A percentile compares a stretch with the other conserved stretches of the same genome.
Evolutionary conservation across 2,888 invertebrate genomes (phyloP).

Genomic region (Eupeodes luniger): DNA sequence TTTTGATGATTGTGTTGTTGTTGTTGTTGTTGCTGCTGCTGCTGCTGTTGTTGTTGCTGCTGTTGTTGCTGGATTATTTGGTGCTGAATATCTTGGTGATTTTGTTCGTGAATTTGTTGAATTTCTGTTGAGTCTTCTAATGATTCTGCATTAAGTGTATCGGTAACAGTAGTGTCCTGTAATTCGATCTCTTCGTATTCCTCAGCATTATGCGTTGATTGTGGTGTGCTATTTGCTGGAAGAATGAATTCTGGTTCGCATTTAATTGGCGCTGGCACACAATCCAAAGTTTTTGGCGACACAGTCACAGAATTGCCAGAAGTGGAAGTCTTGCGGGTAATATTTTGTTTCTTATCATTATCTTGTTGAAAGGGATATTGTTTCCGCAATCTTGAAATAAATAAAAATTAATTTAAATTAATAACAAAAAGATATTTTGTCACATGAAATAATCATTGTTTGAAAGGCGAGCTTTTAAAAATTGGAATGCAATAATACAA

Average conservation of each 20-base stretch:
- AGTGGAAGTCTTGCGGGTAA: conserved; percentile 46
- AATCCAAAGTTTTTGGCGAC: conserved; percentile 76
- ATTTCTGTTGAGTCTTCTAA: conserved; percentile 77
- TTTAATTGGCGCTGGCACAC: conserved; percentile 79
- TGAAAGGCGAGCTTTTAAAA: no score
- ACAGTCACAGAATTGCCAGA: conserved; percentile 39
- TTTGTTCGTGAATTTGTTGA: conserved; percentile 77
- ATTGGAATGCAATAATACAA: no score
- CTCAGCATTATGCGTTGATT: conserved; percentile 80
- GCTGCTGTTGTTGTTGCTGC: conserved; percentile 77
- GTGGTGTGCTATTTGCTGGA: conserved; percentile 78
- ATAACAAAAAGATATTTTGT: background rate
- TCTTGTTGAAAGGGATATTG: conserved; percentile 81
- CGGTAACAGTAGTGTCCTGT: conserved; percentile 79
- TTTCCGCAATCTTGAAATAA: conserved; percentile 80
- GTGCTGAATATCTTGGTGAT: conserved; percentile 77
- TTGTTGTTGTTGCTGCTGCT: conserved; percentile 75
- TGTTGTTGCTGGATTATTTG: conserved; percentile 72
- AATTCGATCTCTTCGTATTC: conserved; percentile 82
- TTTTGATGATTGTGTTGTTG: conserved; percentile 77
- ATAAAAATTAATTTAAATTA: background rate
- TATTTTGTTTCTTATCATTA: conserved; percentile 58
- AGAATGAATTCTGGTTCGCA: conserved; percentile 82
- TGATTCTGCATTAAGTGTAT: conserved; percentile 79
- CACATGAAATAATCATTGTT: no score